Evolutionary conservation across 2,113 vertebrate species (phyloP).

Genomic region (Brachyhypopomus occidentalis): DNA sequence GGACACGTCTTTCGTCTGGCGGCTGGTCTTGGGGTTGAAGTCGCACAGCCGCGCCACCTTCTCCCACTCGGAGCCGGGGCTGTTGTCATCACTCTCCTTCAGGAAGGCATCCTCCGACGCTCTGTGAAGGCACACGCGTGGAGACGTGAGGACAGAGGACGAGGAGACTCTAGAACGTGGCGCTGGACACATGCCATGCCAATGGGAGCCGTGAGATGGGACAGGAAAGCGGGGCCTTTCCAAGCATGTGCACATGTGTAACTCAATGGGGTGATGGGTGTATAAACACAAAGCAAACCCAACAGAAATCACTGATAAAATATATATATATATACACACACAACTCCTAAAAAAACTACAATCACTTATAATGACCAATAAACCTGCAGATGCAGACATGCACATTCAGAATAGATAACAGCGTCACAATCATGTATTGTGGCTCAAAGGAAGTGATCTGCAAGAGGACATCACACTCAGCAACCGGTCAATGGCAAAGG

Average conservation of each 20-base stretch:
- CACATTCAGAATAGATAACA: constrained; percentile 11
- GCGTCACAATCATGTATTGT: not conserved
- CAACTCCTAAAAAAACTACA: not conserved
- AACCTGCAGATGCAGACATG: constrained; percentile 13
- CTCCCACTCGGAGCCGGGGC: constrained; percentile 91
- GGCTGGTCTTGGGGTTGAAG: constrained; percentile 99
- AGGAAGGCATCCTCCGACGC: constrained; percentile 93
- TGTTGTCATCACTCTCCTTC: constrained; percentile 87
- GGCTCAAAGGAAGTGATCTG: not conserved
- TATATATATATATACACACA: too few species aligned
- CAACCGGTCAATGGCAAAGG: not conserved
- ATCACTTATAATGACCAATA: not conserved
- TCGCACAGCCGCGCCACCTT: constrained; percentile 95
- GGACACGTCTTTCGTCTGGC: constrained; percentile 96
- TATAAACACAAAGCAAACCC: not conserved
- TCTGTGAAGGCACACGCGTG: constrained; percentile 66
- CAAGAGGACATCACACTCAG: constrained; percentile 12
- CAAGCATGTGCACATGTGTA: constrained; percentile 5
- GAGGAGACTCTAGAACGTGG: not conserved
- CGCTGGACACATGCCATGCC: constrained; percentile 8
- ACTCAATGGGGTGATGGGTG: not conserved
- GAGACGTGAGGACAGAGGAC: not conserved
- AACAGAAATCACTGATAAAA: not conserved
- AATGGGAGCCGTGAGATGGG: not conserved
- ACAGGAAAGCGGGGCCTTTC: not conserved